Percentiles rank a stretch among this genome's conserved stretches.
Evolutionary conservation across 2,888 invertebrate genomes (phyloP).

Genomic region (Venustoraphidia nigricollis): DNA sequence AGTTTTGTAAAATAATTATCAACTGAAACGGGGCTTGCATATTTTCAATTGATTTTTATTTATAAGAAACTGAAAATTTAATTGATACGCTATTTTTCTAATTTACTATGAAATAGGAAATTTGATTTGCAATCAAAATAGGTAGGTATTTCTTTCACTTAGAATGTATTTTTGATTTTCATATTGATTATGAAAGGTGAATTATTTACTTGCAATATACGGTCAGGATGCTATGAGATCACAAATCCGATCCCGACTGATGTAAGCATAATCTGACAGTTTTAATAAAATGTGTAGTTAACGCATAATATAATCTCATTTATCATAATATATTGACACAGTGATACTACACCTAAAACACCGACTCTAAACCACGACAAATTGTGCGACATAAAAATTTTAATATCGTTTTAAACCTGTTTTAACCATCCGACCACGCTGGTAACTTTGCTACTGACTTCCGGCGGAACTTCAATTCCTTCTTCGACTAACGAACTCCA

Average conservation of each 20-base stretch:
- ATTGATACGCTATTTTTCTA: neutral
- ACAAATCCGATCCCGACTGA: no score
- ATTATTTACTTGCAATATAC: no score
- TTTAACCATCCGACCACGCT: slow-evolving; percentile 72
- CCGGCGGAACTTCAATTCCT: slow-evolving; percentile 45
- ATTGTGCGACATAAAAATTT: no score
- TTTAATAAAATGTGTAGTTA: slow-evolving; percentile 2
- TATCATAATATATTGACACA: neutral
- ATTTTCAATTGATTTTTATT: neutral
- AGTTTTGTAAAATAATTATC: no score
- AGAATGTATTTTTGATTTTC: no score
- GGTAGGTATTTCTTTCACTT: neutral
- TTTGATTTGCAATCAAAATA: neutral
- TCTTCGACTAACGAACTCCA: slow-evolving; percentile 61
- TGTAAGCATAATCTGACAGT: neutral
- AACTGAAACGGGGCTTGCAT: no score
- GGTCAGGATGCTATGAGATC: no score
- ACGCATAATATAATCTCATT: slow-evolving; percentile 12
- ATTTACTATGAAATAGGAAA: no score
- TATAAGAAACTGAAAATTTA: neutral
- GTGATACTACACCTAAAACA: no score
- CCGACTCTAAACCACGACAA: no score
- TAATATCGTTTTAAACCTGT: slow-evolving; percentile 34
- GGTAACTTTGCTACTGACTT: slow-evolving; percentile 55
- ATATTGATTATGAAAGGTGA: no score